phyloP scores from a whole-genome alignment of 2,113 vertebrate species.

The Melanostigma gelatinosum region DNA sequence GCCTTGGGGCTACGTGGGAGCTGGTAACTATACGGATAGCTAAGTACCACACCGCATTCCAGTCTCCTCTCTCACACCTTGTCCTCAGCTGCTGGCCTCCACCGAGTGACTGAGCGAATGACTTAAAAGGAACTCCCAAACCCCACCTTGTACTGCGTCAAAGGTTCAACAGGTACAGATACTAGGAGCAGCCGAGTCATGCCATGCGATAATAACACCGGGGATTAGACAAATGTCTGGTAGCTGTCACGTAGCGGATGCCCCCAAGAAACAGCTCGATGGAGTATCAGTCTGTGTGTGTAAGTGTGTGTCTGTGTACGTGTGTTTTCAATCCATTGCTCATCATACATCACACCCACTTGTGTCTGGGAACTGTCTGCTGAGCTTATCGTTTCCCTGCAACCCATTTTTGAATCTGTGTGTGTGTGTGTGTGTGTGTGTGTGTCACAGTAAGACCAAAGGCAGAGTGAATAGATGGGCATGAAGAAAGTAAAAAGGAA shows the following conservation, averaged over 20 bases:
- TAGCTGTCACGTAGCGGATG: background rate
- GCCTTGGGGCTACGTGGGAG: conserved; percentile 49
- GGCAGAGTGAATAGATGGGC: conserved; percentile 23
- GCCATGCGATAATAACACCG: background rate
- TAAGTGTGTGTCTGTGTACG: background rate
- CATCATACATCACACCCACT: conserved; percentile 38
- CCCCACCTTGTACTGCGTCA: conserved; percentile 6
- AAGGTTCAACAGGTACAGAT: conserved; percentile 27
- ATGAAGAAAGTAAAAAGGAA: conserved; percentile 30
- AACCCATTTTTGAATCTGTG: conserved; percentile 20
- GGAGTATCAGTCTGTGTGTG: background rate
- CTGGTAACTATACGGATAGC: conserved; percentile 35
- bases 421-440: background rate
- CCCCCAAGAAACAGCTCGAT: conserved; percentile 1
- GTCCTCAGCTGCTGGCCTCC: conserved; percentile 11
- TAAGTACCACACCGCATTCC: conserved; percentile 57
- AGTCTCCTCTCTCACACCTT: conserved; percentile 53
- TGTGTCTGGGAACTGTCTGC: conserved; percentile 56
- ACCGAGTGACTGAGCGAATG: background rate
- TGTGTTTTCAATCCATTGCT: conserved; percentile 20
- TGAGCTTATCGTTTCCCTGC: conserved; percentile 29
- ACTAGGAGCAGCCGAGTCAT: background rate
- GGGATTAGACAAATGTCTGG: conserved; percentile 4
- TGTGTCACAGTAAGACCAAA: conserved; percentile 55
- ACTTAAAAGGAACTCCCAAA: conserved; percentile 15